Evolutionary conservation across 1,140 invertebrate species (phyloP).

Genomic region (Drosophila parabipectinata): DNA sequence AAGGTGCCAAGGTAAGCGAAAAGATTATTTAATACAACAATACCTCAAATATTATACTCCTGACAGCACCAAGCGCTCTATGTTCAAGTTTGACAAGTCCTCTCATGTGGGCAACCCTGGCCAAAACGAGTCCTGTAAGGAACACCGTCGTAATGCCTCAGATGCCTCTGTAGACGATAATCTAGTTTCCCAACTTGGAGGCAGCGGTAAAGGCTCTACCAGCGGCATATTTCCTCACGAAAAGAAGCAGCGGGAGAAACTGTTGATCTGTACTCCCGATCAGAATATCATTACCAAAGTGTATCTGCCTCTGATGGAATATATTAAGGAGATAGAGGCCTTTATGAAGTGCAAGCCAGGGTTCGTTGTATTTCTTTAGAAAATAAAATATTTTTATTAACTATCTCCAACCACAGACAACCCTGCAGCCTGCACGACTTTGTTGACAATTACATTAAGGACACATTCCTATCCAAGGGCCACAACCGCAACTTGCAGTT

Average conservation of each 20-base stretch:
- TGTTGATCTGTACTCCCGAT: conserved; percentile 89
- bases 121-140: conserved; percentile 86
- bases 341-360: conserved; percentile 87
- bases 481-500: conserved; percentile 86
- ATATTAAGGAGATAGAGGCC: conserved; percentile 91
- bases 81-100: conserved; percentile 93
- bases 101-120: conserved; percentile 87
- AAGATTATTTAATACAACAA: not conserved
- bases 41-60: not conserved
- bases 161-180: conserved; percentile 80
- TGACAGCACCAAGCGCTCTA: conserved; percentile 78
- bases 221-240: conserved; percentile 59
- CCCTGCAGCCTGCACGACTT: conserved; percentile 90
- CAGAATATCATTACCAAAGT: conserved; percentile 91
- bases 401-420: conserved; percentile 51
- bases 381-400: not conserved
- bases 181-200: conserved; percentile 50
- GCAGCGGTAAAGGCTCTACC: conserved; percentile 65
- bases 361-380: conserved; percentile 79
- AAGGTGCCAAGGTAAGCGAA: conserved; percentile 86
- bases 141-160: conserved; percentile 84
- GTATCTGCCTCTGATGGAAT: conserved; percentile 90
- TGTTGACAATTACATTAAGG: conserved; percentile 90
- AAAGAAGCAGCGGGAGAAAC: conserved; percentile 84
- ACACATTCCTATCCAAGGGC: conserved; percentile 88